Base-by-base conservation (phyloP, 53 echinoderm and acorn worm species). In the Echinometra lucunter region DNA sequence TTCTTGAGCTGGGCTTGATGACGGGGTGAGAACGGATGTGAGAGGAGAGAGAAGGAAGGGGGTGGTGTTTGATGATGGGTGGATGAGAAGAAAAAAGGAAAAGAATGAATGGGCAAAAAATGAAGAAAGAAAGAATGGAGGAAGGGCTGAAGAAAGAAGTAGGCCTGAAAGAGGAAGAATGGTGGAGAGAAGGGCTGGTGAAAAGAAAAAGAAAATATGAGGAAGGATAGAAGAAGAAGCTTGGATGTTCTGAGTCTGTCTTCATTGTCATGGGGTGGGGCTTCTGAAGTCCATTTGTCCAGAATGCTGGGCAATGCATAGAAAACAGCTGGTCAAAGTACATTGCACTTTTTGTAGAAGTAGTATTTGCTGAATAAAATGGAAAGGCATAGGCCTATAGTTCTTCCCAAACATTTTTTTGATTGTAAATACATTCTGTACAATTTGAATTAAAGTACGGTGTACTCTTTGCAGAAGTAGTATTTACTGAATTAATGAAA, bases 1-100 rank as follows among this genome's bases (percentile, higher is more conserved):
- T 89, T 58, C 89, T 27, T 37, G 40, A 40, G 38, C 37, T 9
- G 8, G 10, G 21, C 57, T 60, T 89, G 89, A 89, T 89, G 89
- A 60, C 23, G 37, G 57, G 89, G 89, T 89, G 89, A 58, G 89
- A 89, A 89, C 89, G 89, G 89, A 89, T 89, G 58, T 57, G 89
- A 89, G 89, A 25, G 49, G 89, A 88, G 60, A 57, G 38, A 63
- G 89, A 60, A 60, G 38, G 17, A 40, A 60, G 10, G 58, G 37
- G 30, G 30, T 35, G 0, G 9, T 56, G 88, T 28, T 19, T 44
- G 88, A 56, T 55, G 57, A 60, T 60, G 23, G 60, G 35, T 13
- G 60, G 18, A 32, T n/a, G 13, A 57, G n/a, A n/a, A 89, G 13
- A 57, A 25, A 53, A 13, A 58, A 58, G 58, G 89, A 88, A n/a